phyloP scores from a whole-genome alignment of 2,113 vertebrate species.

The Haemorhous mexicanus region DNA sequence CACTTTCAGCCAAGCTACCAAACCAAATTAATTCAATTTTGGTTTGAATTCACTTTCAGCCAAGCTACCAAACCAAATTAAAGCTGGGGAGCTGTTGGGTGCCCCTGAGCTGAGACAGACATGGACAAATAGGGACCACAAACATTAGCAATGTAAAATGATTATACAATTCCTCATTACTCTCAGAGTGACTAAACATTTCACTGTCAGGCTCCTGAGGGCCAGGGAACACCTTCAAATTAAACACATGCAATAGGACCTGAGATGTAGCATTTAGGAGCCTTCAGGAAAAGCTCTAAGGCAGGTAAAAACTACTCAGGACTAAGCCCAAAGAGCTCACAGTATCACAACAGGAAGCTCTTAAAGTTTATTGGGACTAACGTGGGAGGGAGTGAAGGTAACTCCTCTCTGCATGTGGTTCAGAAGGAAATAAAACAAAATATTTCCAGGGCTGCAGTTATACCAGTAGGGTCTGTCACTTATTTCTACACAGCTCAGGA shows the following conservation, averaged over 20 bases:
- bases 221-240: background rate
- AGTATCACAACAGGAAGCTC: background rate
- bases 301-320: background rate
- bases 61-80: background rate
- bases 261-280: background rate
- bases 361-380: background rate
- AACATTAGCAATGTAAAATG: background rate
- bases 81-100: background rate
- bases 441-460: background rate
- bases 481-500: background rate
- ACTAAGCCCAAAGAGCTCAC: background rate
- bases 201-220: background rate
- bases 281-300: background rate
- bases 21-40: background rate
- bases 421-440: background rate
- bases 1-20: background rate
- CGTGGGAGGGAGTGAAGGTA: background rate
- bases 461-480: background rate
- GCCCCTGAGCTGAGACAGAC: background rate
- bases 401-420: background rate
- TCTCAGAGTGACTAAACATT: background rate
- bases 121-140: background rate
- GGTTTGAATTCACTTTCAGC: background rate
- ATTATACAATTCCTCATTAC: background rate
- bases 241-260: background rate